Evolutionary conservation across 2,888 invertebrate species (phyloP), one percentile per base, ranked within the genome.

Genomic region (Drosophila fulvimacula): DNA sequence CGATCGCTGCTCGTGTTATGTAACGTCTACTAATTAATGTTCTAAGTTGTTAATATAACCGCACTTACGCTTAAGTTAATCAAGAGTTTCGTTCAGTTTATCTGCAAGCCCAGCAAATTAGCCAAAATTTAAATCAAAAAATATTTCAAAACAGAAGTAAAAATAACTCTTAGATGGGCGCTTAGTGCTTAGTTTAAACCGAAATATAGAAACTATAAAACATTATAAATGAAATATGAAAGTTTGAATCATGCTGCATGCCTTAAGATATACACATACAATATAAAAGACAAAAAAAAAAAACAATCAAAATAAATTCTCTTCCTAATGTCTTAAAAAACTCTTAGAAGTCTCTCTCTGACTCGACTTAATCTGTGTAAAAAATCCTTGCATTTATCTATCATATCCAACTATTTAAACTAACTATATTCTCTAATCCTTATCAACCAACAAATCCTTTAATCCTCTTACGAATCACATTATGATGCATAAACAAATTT

Each of bases 11-110:
- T 69, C 53, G 60, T 69, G 46, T 69, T 53, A 48, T 53, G 42
- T 69, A 49, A 61, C 34, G 46, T 72, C 53, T 74, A 65, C 72
- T 65, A 69, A 48, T 58, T 64, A 64, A 55, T 68, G 62, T 42
- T 55, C 58, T 71, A 78, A 78, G 79, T 73, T 66, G 49, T 67
- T 79, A 56, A 73, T 62, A 62, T 53, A 76, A 51, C 27, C 67
- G 44, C 17, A 10, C n/a, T 49, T 69, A 69, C 44, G 38, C 51
- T 19, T 69, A 71, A 44, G 62, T 56, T 51, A 46, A 27, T 51
- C 39, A 39, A 30, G 27, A 32, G 27, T 42, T 42, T 36, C n/a
- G 49, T 62, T 56, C 42, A 32, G 68, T 68, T 57, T 36, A 36
- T 36, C 34, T 53, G 46, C 52, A 59, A 36, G 21, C 39, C 60